Conservation (phyloP, 1,140 invertebrate genomes). For the Battus philenor region DNA sequence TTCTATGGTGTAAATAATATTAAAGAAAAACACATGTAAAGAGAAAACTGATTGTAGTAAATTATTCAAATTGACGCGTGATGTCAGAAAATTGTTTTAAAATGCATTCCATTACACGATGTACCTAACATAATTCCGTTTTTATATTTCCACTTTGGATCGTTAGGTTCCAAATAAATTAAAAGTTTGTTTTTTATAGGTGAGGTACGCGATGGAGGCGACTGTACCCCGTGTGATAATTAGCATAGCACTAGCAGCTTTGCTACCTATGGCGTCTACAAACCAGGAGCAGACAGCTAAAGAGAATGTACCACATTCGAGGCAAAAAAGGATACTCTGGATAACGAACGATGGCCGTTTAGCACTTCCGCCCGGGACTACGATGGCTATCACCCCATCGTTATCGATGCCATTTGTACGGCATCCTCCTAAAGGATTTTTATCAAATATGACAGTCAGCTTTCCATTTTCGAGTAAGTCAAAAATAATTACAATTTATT, state of each 20-base stretch:
- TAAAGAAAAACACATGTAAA: too few species aligned
- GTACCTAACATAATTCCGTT: neutral
- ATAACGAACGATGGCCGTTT: constrained; percentile 88
- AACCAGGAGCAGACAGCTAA: constrained; percentile 45
- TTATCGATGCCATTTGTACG: constrained; percentile 88
- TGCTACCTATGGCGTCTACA: constrained; percentile 54
- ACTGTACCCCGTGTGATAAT: constrained; percentile 55
- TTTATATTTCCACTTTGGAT: neutral
- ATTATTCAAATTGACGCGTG: neutral
- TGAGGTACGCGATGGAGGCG: constrained; percentile 54
- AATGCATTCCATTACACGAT: neutral
- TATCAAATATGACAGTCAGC: constrained; percentile 89
- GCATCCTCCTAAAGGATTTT: constrained; percentile 89
- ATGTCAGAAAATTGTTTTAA: neutral
- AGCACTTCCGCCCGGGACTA: constrained; percentile 87
- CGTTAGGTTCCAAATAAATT: too few species aligned
- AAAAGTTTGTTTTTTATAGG: too few species aligned
- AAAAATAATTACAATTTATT: too few species aligned
- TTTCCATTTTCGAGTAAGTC: constrained; percentile 91
- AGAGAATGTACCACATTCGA: constrained; percentile 78
- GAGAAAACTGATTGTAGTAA: too few species aligned
- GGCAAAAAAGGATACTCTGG: constrained; percentile 88
- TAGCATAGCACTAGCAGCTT: constrained; percentile 58
- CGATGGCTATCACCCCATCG: constrained; percentile 87
- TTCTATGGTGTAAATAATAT: too few species aligned